Evolutionary conservation across 2,113 vertebrate genomes (phyloP).

Genomic region (Melanerpes formicivorus): DNA sequence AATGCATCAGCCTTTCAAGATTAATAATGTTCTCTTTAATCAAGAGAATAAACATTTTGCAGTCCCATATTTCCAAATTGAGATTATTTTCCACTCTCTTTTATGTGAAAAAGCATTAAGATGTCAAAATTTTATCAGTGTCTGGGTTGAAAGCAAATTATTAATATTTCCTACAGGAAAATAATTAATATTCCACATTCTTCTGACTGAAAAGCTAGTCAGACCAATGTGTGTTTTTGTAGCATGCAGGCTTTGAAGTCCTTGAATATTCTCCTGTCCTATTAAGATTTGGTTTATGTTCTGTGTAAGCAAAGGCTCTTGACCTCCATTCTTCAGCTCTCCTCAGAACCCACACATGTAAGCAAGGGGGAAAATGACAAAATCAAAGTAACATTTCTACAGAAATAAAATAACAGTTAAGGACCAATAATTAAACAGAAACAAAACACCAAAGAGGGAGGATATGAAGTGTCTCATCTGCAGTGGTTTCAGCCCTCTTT

Average conservation of each 20-base stretch:
- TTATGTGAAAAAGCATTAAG: not conserved
- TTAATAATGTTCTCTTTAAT: not conserved
- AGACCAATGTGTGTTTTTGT: not conserved
- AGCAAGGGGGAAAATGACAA: not conserved
- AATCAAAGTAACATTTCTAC: not conserved
- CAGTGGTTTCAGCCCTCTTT: not conserved
- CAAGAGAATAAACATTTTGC: not conserved
- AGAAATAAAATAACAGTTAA: not conserved
- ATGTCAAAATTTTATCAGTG: constrained; percentile 3
- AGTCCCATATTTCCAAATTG: not conserved
- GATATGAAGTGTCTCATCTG: not conserved
- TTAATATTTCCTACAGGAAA: not conserved
- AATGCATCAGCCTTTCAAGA: not conserved
- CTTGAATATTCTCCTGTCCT: not conserved
- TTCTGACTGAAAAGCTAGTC: not conserved
- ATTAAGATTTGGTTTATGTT: not conserved
- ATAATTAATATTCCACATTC: not conserved
- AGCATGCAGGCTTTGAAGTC: not conserved
- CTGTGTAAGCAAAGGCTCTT: not conserved
- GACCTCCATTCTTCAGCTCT: not conserved
- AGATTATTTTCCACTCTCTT: constrained; percentile 3
- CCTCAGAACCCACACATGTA: not conserved
- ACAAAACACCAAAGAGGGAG: not conserved
- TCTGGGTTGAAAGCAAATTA: not conserved
- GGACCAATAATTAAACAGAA: not conserved